phyloP scores from a whole-genome alignment of 1,140 invertebrate genomes.

The Drosophila setifemur region DNA sequence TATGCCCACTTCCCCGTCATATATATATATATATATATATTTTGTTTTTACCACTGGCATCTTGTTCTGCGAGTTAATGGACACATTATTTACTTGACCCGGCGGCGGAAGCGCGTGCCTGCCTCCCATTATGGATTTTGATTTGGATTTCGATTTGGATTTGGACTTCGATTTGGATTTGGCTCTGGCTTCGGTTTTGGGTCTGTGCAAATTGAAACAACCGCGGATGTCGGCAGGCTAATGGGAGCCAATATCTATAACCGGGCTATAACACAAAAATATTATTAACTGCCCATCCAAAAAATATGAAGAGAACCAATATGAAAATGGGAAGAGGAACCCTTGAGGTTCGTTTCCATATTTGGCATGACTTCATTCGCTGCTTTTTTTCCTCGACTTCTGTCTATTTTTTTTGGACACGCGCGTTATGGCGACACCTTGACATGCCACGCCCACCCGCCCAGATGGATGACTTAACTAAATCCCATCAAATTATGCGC shows the following conservation, averaged over 20 bases:
- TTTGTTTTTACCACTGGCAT: not conserved
- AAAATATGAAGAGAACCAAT: not conserved
- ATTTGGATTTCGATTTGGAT: conserved; percentile 13
- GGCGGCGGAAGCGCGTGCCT: conserved; percentile 62
- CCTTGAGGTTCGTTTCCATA: conserved; percentile 11
- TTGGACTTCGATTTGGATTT: conserved; percentile 9
- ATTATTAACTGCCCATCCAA: conserved; percentile 20
- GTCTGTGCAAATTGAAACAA: conserved; percentile 62
- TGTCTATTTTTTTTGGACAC: conserved; percentile 14
- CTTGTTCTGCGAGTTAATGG: conserved; percentile 45
- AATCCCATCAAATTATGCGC: conserved; percentile 76
- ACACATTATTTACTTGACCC: conserved; percentile 37
- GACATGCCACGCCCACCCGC: conserved; percentile 39
- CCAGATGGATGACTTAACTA: conserved; percentile 64
- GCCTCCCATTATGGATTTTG: conserved; percentile 48
- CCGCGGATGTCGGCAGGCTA: conserved; percentile 39
- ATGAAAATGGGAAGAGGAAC: conserved; percentile 2
- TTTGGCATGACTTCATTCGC: conserved; percentile 42
- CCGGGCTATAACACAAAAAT: conserved; percentile 3
- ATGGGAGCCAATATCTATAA: conserved; percentile 17
- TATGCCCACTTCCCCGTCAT: not conserved
- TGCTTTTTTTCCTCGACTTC: conserved; percentile 3
- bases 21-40: not conserved
- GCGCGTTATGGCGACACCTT: conserved; percentile 47
- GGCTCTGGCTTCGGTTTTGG: conserved; percentile 18